These are phyloP conservation scores for Emydoidea blandingii DNA, from an alignment of 2,797 vertebrate species.

Conservation along the genomic window DNA sequence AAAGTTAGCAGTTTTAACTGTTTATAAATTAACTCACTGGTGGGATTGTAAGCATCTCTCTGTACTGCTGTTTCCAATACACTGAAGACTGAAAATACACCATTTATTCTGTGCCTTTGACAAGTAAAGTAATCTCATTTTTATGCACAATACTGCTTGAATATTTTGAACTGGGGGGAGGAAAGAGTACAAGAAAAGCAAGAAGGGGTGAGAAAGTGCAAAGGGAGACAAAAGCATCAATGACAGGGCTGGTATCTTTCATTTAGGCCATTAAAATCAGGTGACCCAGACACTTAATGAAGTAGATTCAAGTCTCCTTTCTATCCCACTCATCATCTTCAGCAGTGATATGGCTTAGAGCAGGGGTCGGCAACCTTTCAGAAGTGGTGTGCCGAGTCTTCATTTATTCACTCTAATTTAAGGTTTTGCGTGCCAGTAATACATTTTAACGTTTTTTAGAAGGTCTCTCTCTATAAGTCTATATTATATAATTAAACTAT, in stretches of 20 bases:
- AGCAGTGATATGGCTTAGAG: not conserved
- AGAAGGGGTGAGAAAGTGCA: not conserved
- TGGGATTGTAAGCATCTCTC: not conserved
- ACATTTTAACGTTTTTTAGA: too few relatives aligned
- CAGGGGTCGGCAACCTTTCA: too few relatives aligned
- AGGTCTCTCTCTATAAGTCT: too few relatives aligned
- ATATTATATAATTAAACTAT: too few relatives aligned
- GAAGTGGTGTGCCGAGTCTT: too few relatives aligned
- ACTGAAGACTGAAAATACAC: not conserved
- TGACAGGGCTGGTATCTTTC: not conserved
- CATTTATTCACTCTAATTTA: too few relatives aligned
- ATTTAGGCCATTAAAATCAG: not conserved
- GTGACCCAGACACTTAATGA: rapidly evolving
- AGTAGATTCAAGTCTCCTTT: not conserved
- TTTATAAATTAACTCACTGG: not conserved
- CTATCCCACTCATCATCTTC: not conserved
- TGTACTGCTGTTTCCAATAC: not conserved
- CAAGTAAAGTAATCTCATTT: not conserved
- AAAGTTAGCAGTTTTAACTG: not conserved
- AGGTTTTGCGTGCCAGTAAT: too few relatives aligned
- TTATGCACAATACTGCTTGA: not conserved
- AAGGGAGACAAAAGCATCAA: not conserved
- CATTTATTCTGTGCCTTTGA: not conserved
- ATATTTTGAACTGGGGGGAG: not conserved
- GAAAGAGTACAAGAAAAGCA: not conserved